Evolutionary conservation across 2,888 invertebrate species (phyloP), one percentile per base, ranked within the genome.

Genomic region (Mythimna impura): DNA sequence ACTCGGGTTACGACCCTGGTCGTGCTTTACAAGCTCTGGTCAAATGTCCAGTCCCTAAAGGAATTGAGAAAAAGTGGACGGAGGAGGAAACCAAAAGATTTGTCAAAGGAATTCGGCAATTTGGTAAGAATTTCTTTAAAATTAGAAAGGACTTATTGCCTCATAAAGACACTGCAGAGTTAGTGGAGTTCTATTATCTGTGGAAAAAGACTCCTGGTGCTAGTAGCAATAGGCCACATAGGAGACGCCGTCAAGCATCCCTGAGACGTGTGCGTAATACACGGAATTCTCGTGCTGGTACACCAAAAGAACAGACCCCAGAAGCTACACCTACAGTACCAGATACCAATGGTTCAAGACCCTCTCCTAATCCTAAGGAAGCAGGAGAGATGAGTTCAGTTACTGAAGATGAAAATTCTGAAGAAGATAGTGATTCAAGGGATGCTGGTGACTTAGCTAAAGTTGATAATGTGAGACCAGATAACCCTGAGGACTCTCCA

Each of bases 181-280:
- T 99, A 90, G 99, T 99, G 70, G 99, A 99, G 94, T 99, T 99
- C 96, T 99, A 99, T 96, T 99, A 99, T 96, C 97, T 99, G 91
- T 99, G 99, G 99, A 99, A 99, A 97, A 99, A 99, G 96, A 99
- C 99, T 55, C 99, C 99, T 30, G 99, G 99, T 89, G 99, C 99
- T 80, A 99, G 99, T 93, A 99, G 99, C 93, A 99, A 99, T 94
- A 97, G 99, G 86, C 99, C 99, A 40, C 99, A 99, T 92, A 97
- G 99, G 84, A 97, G 99, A 91, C 97, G 99, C 82, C 97, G 99
- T 68, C 98, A 98, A 93, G 98, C 98, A 87, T 98, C 99, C 66
- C 96, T 99, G 88, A 97, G 99, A 86, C 97, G 99, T 89, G 99
- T 99, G 84, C 97, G 99, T 83, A 98, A 98, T 89, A 98, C 99